phyloP scores from a whole-genome alignment of 2,888 invertebrate species.

The Drosophila helvetica region DNA sequence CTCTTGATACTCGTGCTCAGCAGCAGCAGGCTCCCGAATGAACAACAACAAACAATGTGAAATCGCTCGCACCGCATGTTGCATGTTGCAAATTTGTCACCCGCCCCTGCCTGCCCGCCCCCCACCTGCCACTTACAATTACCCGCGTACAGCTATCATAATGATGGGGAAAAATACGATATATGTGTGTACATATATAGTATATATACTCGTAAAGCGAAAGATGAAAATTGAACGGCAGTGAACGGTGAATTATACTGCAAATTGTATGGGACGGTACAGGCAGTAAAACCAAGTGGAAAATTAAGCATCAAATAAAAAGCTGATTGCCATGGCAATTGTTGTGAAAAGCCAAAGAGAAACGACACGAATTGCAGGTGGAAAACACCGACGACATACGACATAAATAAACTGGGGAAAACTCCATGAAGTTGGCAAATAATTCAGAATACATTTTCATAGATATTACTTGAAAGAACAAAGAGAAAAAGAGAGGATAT shows the following conservation, averaged over 20 bases:
- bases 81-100: constrained; percentile 57
- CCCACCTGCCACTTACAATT: background rate
- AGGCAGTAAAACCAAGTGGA: constrained; percentile 32
- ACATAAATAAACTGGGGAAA: background rate
- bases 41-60: constrained; percentile 34
- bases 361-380: background rate
- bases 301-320: constrained; percentile 33
- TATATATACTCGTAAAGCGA: constrained; percentile 14
- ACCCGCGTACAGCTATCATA: constrained; percentile 54
- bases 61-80: constrained; percentile 44
- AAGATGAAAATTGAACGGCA: constrained; percentile 57
- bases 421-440: background rate
- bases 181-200: background rate
- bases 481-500: no score
- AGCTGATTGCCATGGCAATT: constrained; percentile 29
- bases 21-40: background rate
- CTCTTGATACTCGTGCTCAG: constrained; percentile 45
- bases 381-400: background rate
- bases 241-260: constrained; percentile 38
- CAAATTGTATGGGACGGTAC: constrained; percentile 20
- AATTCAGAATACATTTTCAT: background rate
- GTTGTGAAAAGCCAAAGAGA: constrained; percentile 1
- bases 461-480: background rate
- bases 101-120: background rate
- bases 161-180: constrained; percentile 39